phyloP scores from a whole-genome alignment of 2,888 invertebrate genomes.

The Tetragonisca angustula region DNA sequence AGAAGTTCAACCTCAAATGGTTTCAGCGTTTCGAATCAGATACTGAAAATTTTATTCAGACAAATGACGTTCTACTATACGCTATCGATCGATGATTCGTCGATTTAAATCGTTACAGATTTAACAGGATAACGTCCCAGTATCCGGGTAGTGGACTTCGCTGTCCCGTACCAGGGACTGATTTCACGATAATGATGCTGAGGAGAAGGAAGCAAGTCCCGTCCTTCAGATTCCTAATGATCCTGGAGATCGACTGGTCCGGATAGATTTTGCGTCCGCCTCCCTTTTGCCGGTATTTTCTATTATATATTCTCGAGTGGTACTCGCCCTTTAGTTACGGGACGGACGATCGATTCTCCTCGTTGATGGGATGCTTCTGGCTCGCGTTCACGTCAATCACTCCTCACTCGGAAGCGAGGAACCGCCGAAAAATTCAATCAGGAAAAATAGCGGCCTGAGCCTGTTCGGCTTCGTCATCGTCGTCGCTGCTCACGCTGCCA shows the following conservation, averaged over 20 bases:
- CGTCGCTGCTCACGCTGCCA: constrained; percentile 98
- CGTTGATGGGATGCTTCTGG: constrained; percentile 97
- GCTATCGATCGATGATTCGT: background rate
- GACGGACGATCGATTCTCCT: constrained; percentile 95
- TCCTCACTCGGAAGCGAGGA: constrained; percentile 94
- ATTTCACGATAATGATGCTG: constrained; percentile 97
- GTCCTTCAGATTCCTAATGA: constrained; percentile 96
- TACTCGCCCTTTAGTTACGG: constrained; percentile 98
- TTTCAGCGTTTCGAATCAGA: no score
- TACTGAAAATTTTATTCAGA: no score
- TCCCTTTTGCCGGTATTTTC: constrained; percentile 96
- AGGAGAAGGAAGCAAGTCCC: constrained; percentile 94
- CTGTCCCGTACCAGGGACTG: constrained; percentile 97
- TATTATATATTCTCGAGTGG: constrained; percentile 97
- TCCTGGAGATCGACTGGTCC: constrained; percentile 95
- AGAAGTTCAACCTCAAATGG: no score
- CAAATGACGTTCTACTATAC: no score
- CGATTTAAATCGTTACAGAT: background rate
- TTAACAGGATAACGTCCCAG: background rate
- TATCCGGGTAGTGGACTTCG: constrained; percentile 94
- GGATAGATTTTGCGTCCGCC: constrained; percentile 96
- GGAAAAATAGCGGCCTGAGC: constrained; percentile 96
- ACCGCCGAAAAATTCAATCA: constrained; percentile 95
- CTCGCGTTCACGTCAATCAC: constrained; percentile 98
- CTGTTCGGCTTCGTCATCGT: constrained; percentile 99